Percentiles rank a stretch among this genome's conserved stretches.
Conservation (phyloP, 2,113 vertebrate species). For the Zapornia atra region DNA sequence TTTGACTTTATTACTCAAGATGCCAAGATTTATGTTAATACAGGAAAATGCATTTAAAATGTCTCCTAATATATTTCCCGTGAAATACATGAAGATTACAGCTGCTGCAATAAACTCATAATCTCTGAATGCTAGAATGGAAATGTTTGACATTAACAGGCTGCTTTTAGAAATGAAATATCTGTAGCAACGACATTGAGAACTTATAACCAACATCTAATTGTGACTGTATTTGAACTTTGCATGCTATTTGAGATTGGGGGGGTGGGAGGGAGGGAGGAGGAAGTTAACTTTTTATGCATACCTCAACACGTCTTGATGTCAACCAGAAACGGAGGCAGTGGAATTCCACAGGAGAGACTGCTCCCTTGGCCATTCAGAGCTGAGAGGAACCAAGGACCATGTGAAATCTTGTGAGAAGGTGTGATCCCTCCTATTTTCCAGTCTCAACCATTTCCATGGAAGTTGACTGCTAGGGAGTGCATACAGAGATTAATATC, state of each 20-base stretch:
- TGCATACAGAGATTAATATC: background rate
- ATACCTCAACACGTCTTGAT: conserved; percentile 16
- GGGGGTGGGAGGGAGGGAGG: too few relatives aligned
- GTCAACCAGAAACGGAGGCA: conserved; percentile 20
- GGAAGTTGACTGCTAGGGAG: background rate
- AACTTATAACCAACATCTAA: background rate
- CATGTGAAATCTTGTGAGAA: background rate
- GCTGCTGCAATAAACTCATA: conserved; percentile 54
- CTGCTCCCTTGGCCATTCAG: background rate
- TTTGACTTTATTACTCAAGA: conserved; percentile 14
- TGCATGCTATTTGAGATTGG: background rate
- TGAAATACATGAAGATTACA: conserved; percentile 43
- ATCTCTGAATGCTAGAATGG: conserved; percentile 49
- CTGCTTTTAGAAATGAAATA: conserved; percentile 62
- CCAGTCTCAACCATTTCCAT: background rate
- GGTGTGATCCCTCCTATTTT: background rate
- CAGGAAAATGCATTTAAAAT: conserved; percentile 47
- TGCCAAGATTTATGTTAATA: conserved; percentile 44
- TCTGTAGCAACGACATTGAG: background rate
- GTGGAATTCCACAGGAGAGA: background rate
- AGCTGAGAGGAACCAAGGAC: background rate
- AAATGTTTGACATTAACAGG: conserved; percentile 63
- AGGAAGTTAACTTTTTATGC: background rate
- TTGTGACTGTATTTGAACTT: conserved; percentile 22
- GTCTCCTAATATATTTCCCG: conserved; percentile 51